Conservation (phyloP, 2,113 vertebrate species). For the Trichomycterus rosablanca region DNA sequence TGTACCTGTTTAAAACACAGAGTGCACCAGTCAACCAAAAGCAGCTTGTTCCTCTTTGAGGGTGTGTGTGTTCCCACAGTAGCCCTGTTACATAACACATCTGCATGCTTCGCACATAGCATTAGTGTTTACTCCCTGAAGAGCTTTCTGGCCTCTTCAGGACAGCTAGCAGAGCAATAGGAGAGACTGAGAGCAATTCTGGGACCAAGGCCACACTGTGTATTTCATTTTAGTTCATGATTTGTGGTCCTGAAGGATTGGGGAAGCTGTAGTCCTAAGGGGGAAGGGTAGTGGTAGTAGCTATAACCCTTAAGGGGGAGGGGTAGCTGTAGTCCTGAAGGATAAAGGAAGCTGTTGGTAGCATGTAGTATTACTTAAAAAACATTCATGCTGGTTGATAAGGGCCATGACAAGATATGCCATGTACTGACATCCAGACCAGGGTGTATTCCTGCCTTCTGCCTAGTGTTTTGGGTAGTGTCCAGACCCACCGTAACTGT, state of each 20-base stretch:
- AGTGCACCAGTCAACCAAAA: neutral
- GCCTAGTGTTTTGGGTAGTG: no score
- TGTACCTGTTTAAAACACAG: no score
- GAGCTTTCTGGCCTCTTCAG: conserved; percentile 24
- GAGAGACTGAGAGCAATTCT: conserved; percentile 21
- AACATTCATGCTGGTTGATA: no score
- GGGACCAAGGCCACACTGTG: conserved; percentile 1
- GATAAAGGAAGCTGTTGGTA: no score
- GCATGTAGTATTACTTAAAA: no score
- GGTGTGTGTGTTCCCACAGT: conserved; percentile 31
- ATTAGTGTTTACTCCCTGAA: conserved; percentile 33
- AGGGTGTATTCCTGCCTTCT: no score
- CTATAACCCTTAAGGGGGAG: no score
- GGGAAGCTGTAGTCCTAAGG: neutral
- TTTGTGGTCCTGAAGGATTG: neutral
- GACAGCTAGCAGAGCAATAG: conserved; percentile 7
- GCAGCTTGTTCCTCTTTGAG: conserved; percentile 28
- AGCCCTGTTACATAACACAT: conserved; percentile 35
- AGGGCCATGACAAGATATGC: no score
- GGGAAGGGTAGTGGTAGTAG: no score
- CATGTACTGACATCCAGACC: no score
- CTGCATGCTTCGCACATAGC: conserved; percentile 34
- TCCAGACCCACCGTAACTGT: no score
- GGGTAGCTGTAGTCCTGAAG: no score
- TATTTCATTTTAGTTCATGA: neutral